phyloP scores from a whole-genome alignment of 2,113 vertebrate genomes.

The Empidonax traillii region DNA sequence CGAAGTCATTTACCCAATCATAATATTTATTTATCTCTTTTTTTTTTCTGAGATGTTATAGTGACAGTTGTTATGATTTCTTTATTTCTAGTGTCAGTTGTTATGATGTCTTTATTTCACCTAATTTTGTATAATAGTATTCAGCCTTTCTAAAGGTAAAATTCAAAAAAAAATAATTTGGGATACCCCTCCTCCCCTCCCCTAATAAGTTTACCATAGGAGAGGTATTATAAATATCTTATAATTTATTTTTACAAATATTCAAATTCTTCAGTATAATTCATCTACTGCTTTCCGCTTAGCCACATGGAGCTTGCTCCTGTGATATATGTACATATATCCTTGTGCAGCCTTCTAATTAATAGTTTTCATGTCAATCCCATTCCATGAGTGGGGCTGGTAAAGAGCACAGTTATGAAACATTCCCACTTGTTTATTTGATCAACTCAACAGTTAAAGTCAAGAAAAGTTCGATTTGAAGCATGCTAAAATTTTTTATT shows the following conservation, averaged over 20 bases:
- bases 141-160: not conserved
- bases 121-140: not conserved
- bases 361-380: not conserved
- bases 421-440: not conserved
- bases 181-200: fast-evolving
- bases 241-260: not conserved
- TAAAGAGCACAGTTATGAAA: not conserved
- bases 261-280: not conserved
- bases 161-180: not conserved
- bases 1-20: not conserved
- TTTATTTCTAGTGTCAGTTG: not conserved
- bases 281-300: not conserved
- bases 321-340: not conserved
- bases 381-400: not conserved
- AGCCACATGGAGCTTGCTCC: not conserved
- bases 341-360: not conserved
- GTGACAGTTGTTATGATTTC: not conserved
- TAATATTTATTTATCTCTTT: not conserved
- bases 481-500: not conserved
- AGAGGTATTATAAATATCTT: not conserved
- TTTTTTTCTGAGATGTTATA: not conserved
- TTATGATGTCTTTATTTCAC: not conserved
- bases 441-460: not conserved
- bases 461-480: not conserved
- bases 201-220: not conserved